Base-by-base conservation (phyloP, 2,888 invertebrate genomes). In the Apamea anceps region DNA sequence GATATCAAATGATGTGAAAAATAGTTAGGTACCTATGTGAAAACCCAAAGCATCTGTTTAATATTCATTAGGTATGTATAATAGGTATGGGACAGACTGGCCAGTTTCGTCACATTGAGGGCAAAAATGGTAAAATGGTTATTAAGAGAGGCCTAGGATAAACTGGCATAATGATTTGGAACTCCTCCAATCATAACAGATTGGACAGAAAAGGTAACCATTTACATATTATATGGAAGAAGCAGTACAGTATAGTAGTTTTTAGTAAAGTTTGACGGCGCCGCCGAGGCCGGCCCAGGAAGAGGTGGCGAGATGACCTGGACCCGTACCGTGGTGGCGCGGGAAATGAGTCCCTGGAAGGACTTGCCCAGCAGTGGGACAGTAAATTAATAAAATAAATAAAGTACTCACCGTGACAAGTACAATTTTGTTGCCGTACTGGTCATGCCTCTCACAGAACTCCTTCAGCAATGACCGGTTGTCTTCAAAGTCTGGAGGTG, bases 401-500 rank as follows among this genome's bases (percentile, higher is more conserved):
- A 70, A 21, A 12, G 13, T 32, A 72, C 97, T 97, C 95, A 98
- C 98, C 91, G 99, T 99, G 37, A 99, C 97, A 82, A 99, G 96
- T 73, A 98, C 98, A 89, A 99, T 98, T 94, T 98, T 98, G 92
- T 97, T 97, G 78, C 98, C 97, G 66, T 97, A 95, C 91, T 98
- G 97, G 89, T 97, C 97, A 91, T 98, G 98, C 73, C 97, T 96
- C 75, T 98, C 97, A 90, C 98, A 98, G 95, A 99, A 99, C 93
- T 98, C 98, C 92, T 98, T 98, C 63, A 99, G 95, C 86, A 98
- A 93, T 15, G 97, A 97, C 88, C 98, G 97, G 93, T 98, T 98
- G 92, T 98, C 98, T 91, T 98, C 98, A 91, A 98, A 98, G 96
- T 98, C 98, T 12, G 97, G 97, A 28, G 99, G 99, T 48, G 98